A percentile compares a stretch with the other conserved stretches of the same genome.
phyloP scores from a whole-genome alignment of 1,140 invertebrate species.

The Saccostrea glomerata region DNA sequence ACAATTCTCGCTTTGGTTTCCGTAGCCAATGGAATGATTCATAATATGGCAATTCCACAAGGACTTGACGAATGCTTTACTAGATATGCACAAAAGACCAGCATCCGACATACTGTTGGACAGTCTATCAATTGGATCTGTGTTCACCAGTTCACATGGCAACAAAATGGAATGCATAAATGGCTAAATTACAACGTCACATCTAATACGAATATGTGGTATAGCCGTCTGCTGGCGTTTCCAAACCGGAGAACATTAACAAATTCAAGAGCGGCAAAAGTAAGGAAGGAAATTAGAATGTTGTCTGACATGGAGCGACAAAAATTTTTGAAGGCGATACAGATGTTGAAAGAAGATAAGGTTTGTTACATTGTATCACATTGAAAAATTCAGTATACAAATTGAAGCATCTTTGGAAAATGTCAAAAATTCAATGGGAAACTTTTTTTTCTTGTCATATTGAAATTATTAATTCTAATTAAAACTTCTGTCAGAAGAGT shows the following conservation, averaged over 20 bases:
- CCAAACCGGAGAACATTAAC: background rate
- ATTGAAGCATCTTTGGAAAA: too few species aligned
- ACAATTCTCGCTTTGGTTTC: slow-evolving; percentile 12
- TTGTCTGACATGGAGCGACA: slow-evolving; percentile 73
- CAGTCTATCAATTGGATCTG: slow-evolving; percentile 55
- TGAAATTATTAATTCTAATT: too few species aligned
- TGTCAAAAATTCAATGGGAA: too few species aligned
- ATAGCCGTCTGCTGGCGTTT: background rate
- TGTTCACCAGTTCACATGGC: slow-evolving; percentile 51
- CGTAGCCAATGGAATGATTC: slow-evolving; percentile 42
- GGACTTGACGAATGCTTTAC: slow-evolving; percentile 52
- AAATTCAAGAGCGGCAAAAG: slow-evolving; percentile 3
- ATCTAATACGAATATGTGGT: slow-evolving; percentile 43
- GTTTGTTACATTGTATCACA: slow-evolving; percentile 60
- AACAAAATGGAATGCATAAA: slow-evolving; percentile 40
- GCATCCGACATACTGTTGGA: slow-evolving; percentile 47
- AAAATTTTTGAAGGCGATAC: slow-evolving; percentile 71
- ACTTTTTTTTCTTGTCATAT: too few species aligned
- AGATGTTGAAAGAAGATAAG: slow-evolving; percentile 73
- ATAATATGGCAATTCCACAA: slow-evolving; percentile 48
- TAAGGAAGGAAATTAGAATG: slow-evolving; percentile 75
- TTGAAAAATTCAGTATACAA: too few species aligned
- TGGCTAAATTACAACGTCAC: slow-evolving; percentile 56
- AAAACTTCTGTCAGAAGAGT: too few species aligned
- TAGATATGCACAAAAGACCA: slow-evolving; percentile 52